phyloP scores from a whole-genome alignment of 2,888 invertebrate genomes.

The Trissolcus japonicus region DNA sequence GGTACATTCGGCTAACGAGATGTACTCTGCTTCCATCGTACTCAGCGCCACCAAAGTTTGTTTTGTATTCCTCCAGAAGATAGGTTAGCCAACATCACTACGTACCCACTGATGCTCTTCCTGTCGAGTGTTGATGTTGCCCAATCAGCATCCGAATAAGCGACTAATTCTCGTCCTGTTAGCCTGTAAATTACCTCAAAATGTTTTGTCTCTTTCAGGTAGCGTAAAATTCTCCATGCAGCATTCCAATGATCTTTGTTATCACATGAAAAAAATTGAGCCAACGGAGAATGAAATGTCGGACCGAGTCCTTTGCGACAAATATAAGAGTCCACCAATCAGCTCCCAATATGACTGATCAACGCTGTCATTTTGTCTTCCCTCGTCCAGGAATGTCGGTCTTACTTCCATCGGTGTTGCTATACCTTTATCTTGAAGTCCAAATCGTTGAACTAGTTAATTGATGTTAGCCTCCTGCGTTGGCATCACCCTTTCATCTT shows the following conservation, averaged over 20 bases:
- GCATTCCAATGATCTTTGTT: slow-evolving; percentile 51
- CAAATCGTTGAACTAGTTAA: slow-evolving; percentile 45
- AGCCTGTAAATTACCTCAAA: slow-evolving; percentile 19
- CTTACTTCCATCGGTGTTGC: slow-evolving; percentile 51
- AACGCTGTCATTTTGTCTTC: not conserved
- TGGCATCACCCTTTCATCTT: slow-evolving; percentile 7
- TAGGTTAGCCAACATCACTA: too few species aligned
- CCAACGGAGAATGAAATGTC: slow-evolving; percentile 53
- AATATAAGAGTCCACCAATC: slow-evolving; percentile 43
- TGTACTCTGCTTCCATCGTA: too few species aligned
- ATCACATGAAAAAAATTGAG: slow-evolving; percentile 35
- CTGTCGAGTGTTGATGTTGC: too few species aligned
- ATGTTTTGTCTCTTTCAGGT: slow-evolving; percentile 42
- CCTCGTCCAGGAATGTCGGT: slow-evolving; percentile 34
- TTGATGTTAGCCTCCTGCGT: slow-evolving; percentile 46
- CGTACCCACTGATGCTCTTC: too few species aligned
- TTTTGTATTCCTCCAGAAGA: too few species aligned
- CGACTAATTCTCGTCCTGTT: slow-evolving; percentile 16
- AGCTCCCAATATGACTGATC: slow-evolving; percentile 52
- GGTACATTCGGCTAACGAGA: too few species aligned
- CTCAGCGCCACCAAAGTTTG: too few species aligned
- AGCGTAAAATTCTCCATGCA: slow-evolving; percentile 35
- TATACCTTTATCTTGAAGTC: slow-evolving; percentile 39
- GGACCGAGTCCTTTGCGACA: slow-evolving; percentile 54
- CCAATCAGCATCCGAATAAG: too few species aligned